Evolutionary conservation across 1,140 invertebrate species (phyloP), one percentile per base, ranked within the genome.

Genomic region (Teleopsis dalmanni): DNA sequence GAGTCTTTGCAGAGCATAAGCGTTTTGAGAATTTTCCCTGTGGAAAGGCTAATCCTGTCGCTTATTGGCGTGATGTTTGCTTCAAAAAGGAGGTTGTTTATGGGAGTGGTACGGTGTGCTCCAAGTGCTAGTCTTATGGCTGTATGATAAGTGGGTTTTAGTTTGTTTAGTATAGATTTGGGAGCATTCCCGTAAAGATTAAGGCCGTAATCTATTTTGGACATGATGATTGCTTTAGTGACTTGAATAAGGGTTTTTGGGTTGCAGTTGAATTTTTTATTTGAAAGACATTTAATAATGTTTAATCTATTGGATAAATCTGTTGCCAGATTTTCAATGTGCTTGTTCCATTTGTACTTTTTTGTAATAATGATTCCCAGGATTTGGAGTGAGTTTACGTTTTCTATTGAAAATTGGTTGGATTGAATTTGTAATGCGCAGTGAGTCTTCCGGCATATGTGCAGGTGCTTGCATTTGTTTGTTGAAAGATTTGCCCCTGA

Each of bases 251-350:
- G 22, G 13, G 47, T 52, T 16, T 16, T 26, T 4, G 42, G 36
- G 11, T 45, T 52, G 37, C 50, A 50, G 21, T 51, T 55, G 11
- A 47, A 51, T 48, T 44, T 57, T 27, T 21, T 22, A 25, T 33
- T 52, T 29, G 50, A 44, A 8, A 55, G 46, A 19, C 48, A 57
- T 47, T 57, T 54, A 43, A 54, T 50, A 38, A 55, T 48, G 27
- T 54, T 51, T 25, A 50, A 41, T 19, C 40, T 44, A 19, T 35
- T 46, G 18, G 34, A 21, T 8, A 51, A 16, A 5, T 19, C 14
- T 9, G n/a, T 22, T 8, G 22, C n/a, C 9, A 53, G 22, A 34
- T 42, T 27, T 31, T 40, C 26, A 27, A 47, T 49, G 31, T 52
- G 50, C 10, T n/a, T 29, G 26, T 48, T 50, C 54, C 50, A 55